Evolutionary conservation across 1,140 invertebrate genomes (phyloP).

Genomic region (Octopus sinensis): DNA sequence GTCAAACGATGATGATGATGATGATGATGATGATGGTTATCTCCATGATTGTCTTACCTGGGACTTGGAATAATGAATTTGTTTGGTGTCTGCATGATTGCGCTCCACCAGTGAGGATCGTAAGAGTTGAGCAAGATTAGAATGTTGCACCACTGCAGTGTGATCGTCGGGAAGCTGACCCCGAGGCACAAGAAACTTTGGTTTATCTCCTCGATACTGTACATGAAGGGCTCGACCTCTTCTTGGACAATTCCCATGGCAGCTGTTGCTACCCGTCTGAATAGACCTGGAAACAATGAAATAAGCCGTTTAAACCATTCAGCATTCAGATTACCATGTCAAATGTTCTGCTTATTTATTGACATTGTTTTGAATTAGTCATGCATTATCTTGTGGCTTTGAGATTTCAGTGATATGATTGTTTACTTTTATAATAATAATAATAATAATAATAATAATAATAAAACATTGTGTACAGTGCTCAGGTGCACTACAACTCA

Average conservation of each 20-base stretch:
- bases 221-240: constrained; percentile 46
- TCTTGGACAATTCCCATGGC: constrained; percentile 61
- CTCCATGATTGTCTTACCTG: constrained; percentile 33
- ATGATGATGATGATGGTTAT: too few species aligned
- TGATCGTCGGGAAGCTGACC: constrained; percentile 63
- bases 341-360: too few species aligned
- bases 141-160: constrained; percentile 71
- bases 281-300: constrained; percentile 58
- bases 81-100: constrained; percentile 60
- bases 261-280: constrained; percentile 63
- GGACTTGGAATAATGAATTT: constrained; percentile 47
- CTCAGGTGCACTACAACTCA: too few species aligned
- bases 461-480: too few species aligned
- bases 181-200: constrained; percentile 61
- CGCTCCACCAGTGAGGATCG: constrained; percentile 65
- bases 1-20: too few species aligned
- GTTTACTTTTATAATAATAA: too few species aligned
- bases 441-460: too few species aligned
- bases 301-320: not conserved
- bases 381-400: too few species aligned
- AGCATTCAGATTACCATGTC: too few species aligned
- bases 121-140: constrained; percentile 69
- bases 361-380: too few species aligned
- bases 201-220: constrained; percentile 60
- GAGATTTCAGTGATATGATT: too few species aligned